Evolutionary conservation across 2,797 vertebrate genomes (phyloP).

Genomic region (Sebastes steindachneri): DNA sequence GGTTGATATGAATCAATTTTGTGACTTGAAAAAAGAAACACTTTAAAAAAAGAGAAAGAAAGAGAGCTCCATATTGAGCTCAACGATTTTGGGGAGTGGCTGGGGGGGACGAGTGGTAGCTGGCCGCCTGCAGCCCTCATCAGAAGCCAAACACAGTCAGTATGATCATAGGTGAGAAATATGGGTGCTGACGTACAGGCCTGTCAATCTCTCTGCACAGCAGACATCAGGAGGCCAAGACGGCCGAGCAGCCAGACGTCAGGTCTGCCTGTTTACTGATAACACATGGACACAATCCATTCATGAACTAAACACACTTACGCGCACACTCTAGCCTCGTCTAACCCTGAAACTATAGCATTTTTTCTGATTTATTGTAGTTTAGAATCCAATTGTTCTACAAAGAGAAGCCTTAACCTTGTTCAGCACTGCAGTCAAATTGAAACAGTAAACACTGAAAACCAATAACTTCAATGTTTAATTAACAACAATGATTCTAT

Average conservation of each 20-base stretch:
- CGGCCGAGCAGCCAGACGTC: conserved; percentile 44
- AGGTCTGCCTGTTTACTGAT: conserved; percentile 68
- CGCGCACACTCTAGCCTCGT: neutral
- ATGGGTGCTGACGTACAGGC: conserved; percentile 60
- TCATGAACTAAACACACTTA: conserved; percentile 30
- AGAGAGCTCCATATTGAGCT: neutral
- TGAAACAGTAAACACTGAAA: neutral
- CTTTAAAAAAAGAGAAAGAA: neutral
- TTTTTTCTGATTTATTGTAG: neutral
- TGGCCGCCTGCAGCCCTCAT: conserved; percentile 48
- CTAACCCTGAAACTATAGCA: neutral
- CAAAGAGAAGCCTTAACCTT: neutral
- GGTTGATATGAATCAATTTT: neutral
- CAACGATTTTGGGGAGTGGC: conserved; percentile 23
- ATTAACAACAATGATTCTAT: neutral
- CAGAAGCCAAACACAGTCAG: conserved; percentile 62
- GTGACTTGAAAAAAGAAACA: neutral
- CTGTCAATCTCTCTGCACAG: conserved; percentile 52
- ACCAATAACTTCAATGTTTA: neutral
- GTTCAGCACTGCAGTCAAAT: neutral
- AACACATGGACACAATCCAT: conserved; percentile 63
- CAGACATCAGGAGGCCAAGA: conserved; percentile 54
- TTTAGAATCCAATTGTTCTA: neutral
- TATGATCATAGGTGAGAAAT: conserved; percentile 71
- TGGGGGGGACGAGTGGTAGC: neutral